Percentiles rank a stretch among this genome's conserved stretches.
Conservation (phyloP, 2,888 invertebrate species). For the Drosophila setosimentum region DNA sequence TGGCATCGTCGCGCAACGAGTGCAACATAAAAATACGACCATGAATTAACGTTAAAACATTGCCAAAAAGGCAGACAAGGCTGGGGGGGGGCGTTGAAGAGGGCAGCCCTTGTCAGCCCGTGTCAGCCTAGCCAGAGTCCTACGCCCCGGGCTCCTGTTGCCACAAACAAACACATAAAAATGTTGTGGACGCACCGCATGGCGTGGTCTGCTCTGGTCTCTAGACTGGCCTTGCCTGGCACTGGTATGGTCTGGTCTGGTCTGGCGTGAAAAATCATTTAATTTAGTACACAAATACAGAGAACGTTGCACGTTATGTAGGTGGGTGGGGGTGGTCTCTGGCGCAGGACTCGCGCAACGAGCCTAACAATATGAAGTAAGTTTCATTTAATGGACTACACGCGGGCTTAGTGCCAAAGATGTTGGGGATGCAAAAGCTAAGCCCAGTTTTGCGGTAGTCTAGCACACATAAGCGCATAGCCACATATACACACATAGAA, state of each 20-base stretch:
- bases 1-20: conserved; percentile 63
- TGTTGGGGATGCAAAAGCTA: conserved; percentile 48
- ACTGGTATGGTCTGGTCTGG: conserved; percentile 18
- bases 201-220: conserved; percentile 33
- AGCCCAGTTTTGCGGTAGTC: conserved; percentile 58
- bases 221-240: conserved; percentile 13
- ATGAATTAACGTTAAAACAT: conserved; percentile 83
- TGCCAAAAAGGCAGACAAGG: conserved; percentile 66
- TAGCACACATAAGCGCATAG: conserved; percentile 23
- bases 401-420: conserved; percentile 41
- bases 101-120: neutral
- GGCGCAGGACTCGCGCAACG: conserved; percentile 17
- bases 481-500: conserved; percentile 11
- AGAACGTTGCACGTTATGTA: neutral
- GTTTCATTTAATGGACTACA: conserved; percentile 81
- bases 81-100: neutral
- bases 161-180: conserved; percentile 78
- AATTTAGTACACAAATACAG: conserved; percentile 72
- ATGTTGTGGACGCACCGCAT: conserved; percentile 70
- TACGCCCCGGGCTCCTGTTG: conserved; percentile 31
- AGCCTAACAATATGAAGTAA: conserved; percentile 74
- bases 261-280: conserved; percentile 79
- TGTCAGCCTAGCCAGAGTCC: conserved; percentile 4
- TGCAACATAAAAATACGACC: conserved; percentile 81
- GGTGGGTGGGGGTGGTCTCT: neutral